phyloP scores from a whole-genome alignment of 2,888 invertebrate genomes.

The Drosophila stalkeri region DNA sequence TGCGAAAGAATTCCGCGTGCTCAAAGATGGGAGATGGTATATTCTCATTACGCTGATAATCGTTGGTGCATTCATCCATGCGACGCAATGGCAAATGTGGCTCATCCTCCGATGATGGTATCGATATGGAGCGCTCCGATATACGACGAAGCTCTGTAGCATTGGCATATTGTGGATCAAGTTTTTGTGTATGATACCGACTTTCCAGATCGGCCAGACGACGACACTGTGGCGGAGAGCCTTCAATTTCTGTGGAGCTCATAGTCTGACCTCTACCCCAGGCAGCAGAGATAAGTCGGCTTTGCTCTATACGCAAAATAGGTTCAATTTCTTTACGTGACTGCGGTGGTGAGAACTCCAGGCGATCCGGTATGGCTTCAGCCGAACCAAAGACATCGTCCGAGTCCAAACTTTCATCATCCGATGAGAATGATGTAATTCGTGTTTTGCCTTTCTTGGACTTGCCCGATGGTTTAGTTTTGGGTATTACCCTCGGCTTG shows the following conservation, averaged over 20 bases:
- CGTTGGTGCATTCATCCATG: constrained; percentile 87
- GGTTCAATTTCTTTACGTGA: constrained; percentile 91
- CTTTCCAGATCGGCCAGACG: constrained; percentile 88
- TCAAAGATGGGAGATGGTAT: constrained; percentile 88
- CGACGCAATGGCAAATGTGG: constrained; percentile 87
- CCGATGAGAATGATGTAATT: constrained; percentile 91
- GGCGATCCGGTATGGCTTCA: constrained; percentile 89
- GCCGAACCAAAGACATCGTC: constrained; percentile 92
- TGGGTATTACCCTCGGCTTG: constrained; percentile 88
- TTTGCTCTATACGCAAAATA: constrained; percentile 90
- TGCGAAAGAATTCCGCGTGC: constrained; percentile 87
- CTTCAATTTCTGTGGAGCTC: constrained; percentile 92
- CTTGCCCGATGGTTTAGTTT: constrained; percentile 87
- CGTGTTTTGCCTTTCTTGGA: constrained; percentile 89
- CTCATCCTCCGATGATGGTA: constrained; percentile 91
- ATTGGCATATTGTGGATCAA: constrained; percentile 88
- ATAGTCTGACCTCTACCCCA: constrained; percentile 90
- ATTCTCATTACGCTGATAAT: constrained; percentile 87
- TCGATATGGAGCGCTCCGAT: constrained; percentile 91
- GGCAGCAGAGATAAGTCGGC: constrained; percentile 88
- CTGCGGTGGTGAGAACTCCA: constrained; percentile 91
- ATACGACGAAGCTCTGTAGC: constrained; percentile 90
- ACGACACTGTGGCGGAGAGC: constrained; percentile 90
- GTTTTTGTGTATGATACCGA: constrained; percentile 88
- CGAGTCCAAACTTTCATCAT: constrained; percentile 91